These are phyloP conservation scores for Cephus rjabovi DNA, from an alignment of 2,888 invertebrate genomes.

Conservation along the genomic window DNA sequence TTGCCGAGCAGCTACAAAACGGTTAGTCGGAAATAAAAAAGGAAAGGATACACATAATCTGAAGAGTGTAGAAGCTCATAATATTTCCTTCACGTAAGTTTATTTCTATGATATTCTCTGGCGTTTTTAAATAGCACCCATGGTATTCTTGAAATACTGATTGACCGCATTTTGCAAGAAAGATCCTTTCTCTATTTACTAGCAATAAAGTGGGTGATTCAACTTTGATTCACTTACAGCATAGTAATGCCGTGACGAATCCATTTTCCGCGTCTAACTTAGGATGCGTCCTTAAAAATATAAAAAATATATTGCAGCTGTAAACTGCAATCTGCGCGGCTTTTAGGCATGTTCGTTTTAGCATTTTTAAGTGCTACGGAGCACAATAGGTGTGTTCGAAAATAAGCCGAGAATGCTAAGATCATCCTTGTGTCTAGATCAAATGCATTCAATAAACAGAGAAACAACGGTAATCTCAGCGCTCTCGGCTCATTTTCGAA, in stretches of 20 bases:
- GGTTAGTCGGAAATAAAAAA: background rate
- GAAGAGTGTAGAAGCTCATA: background rate
- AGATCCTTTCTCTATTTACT: background rate
- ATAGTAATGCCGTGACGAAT: background rate
- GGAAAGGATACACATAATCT: background rate
- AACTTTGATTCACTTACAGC: background rate
- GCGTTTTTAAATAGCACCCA: background rate
- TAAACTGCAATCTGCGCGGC: background rate
- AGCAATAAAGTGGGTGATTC: background rate
- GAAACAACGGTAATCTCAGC: slow-evolving; percentile 9
- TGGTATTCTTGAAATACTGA: background rate
- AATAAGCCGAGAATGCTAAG: too few relatives aligned
- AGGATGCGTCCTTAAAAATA: background rate
- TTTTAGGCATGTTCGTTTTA: background rate
- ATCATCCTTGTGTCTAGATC: background rate
- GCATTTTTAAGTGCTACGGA: too few relatives aligned
- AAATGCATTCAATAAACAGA: background rate
- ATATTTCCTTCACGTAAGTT: background rate
- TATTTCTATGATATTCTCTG: background rate
- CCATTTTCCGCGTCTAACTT: background rate
- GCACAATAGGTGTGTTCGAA: too few relatives aligned
- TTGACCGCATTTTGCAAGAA: background rate
- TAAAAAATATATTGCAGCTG: background rate
- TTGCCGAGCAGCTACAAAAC: background rate
- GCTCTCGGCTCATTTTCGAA: slow-evolving; percentile 9